Base-by-base conservation (phyloP, 1,140 invertebrate genomes). In the Agrypnia vestita region DNA sequence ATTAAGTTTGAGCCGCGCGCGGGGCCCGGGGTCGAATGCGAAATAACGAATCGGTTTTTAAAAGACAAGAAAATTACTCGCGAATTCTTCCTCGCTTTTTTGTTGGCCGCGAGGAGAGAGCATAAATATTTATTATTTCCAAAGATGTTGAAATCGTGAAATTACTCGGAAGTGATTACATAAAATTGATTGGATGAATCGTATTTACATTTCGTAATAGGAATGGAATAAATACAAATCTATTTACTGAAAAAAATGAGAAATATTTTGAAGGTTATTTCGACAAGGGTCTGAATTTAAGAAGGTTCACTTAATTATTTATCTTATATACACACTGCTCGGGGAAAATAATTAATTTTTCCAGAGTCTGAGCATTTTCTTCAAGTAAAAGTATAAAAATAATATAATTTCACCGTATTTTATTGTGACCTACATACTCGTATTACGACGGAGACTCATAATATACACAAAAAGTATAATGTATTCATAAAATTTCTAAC, bases 61-160 rank as follows among this genome's bases (percentile, higher is more conserved):
- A 51, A 51, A 51, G 49, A 51, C 49, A 51, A 49, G 25, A 64
- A 35, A 64, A 64, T 62, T 62, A 35, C 35, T 64, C 61, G 61
- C 49, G 8, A 51, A 51, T 12, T 15, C 49, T 51, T 51, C 49
- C 49, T 8, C 49, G 11, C 49, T 51, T 15, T 15, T 51, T 12
- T 13, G 0, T 1, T 15, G 1, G 49, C 11, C 49, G 1, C 11
- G 11, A 13, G 11, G 49, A 15, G 49, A 15, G n/a, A 51, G 8
- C 49, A 51, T 51, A 51, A 51, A 51, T 51, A 51, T 51, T 51
- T 51, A 51, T 51, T 51, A 51, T 51, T 51, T 51, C 3, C 11
- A 51, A 51, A 51, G 49, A 51, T 9, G 49, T 51, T 51, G 49
- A 51, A 15, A 51, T 51, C 49, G 49, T 13, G 49, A 51, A 51